Evolutionary conservation across 1,140 invertebrate species (phyloP), one percentile per base, ranked within the genome.

Genomic region (Helicorthomorpha holstii): DNA sequence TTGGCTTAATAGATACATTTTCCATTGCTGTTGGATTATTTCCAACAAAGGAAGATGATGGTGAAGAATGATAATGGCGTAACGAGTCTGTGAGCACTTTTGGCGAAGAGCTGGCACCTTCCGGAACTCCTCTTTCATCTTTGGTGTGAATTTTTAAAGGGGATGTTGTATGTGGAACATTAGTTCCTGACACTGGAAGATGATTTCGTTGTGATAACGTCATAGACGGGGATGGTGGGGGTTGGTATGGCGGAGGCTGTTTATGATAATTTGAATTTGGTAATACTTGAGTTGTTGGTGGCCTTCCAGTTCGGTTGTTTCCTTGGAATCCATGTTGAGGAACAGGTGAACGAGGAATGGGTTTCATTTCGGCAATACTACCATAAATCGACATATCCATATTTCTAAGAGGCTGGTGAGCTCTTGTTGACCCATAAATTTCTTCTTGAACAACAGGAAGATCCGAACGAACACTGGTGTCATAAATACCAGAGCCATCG

Each of bases 401-500:
- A n/a, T n/a, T n/a, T n/a, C n/a, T n/a, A n/a, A n/a, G n/a, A n/a
- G n/a, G n/a, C n/a, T n/a, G n/a, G n/a, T n/a, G n/a, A n/a, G n/a
- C n/a, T n/a, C n/a, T n/a, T n/a, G n/a, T n/a, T n/a, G n/a, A n/a
- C 7, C 29, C 29, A 16, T 34, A 34, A 16, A 34, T 34, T 7
- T 34, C 29, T 34, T 34, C 29, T 34, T 34, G 29, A 7, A 34
- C 7, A 34, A 7, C 16, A 16, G 29, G 29, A 16, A 7, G 7
- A 34, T 7, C 29, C 7, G 7, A 7, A 7, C 7, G 16, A 7
- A 34, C 29, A 16, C 16, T 34, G 29, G 29, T 16, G 29, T 7
- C 16, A 16, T 7, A 7, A 7, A 16, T 7, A 7, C 7, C 29
- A 16, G 29, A 34, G 16, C 61, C 12, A 69, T 68, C 10, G 72